Percentiles rank a stretch among this genome's conserved stretches.
Evolutionary conservation across 2,888 invertebrate species (phyloP).

Genomic region (Scelioninae gen. 1): DNA sequence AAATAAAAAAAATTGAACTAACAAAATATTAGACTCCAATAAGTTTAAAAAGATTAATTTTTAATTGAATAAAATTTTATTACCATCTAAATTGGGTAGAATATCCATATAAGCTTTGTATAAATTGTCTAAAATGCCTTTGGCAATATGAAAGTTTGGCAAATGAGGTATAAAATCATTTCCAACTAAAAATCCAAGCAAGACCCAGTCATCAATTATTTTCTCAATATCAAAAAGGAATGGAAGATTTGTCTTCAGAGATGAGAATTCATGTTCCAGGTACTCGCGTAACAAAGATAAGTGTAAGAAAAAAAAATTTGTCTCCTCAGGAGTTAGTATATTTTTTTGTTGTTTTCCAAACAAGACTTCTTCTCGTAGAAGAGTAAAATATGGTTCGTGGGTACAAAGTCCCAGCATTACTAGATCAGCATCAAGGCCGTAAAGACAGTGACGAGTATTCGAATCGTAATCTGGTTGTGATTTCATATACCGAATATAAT

Average conservation of each 20-base stretch:
- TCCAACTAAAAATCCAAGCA: constrained; percentile 98
- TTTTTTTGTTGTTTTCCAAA: constrained; percentile 88
- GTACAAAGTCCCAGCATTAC: constrained; percentile 98
- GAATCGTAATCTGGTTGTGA: constrained; percentile 93
- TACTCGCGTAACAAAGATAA: constrained; percentile 96
- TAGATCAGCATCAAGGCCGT: constrained; percentile 98
- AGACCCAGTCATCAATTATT: constrained; percentile 98
- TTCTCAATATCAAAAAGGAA: constrained; percentile 94
- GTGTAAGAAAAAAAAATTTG: constrained; percentile 96
- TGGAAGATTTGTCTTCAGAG: constrained; percentile 87
- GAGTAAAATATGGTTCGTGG: constrained; percentile 97
- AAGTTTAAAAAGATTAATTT: no score
- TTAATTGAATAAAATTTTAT: no score
- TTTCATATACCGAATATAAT: constrained; percentile 96
- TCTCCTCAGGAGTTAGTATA: constrained; percentile 92
- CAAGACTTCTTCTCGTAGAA: constrained; percentile 96
- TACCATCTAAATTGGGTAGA: no score
- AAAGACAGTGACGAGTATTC: constrained; percentile 97
- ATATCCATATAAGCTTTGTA: no score
- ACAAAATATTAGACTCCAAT: no score
- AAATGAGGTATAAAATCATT: constrained; percentile 99
- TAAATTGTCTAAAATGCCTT: no score
- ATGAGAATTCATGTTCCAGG: constrained; percentile 94
- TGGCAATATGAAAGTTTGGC: constrained; percentile 91
- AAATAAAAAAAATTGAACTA: no score